Percentiles rank a stretch among this genome's conserved stretches.
Conservation (phyloP, 2,797 vertebrate genomes). For the Enteromius mattozi region DNA sequence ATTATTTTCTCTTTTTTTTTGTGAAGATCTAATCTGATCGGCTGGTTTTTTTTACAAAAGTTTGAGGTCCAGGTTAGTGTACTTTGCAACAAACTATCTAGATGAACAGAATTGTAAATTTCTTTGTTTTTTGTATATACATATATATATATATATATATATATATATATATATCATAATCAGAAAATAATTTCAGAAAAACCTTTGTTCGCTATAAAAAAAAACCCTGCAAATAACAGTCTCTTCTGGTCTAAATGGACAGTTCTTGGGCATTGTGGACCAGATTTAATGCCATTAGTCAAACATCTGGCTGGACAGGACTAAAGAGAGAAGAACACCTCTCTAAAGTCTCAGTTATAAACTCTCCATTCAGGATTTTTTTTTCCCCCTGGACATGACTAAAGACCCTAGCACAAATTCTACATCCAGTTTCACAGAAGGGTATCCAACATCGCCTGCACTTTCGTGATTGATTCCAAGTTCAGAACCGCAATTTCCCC, state of each 20-base stretch:
- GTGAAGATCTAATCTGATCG: not conserved
- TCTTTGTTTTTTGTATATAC: not conserved
- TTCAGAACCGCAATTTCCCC: slow-evolving; percentile 25
- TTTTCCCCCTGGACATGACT: not conserved
- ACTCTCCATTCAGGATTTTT: slow-evolving; percentile 24
- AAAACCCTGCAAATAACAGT: not conserved
- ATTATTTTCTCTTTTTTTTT: not conserved
- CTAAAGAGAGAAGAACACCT: slow-evolving; percentile 20
- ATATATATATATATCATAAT: not conserved
- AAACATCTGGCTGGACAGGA: not conserved
- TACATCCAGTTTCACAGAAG: slow-evolving; percentile 17
- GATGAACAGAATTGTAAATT: not conserved
- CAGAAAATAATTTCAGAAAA: not conserved
- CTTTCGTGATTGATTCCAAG: slow-evolving; percentile 26
- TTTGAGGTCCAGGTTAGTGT: not conserved
- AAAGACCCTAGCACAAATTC: not conserved
- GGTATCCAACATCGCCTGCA: slow-evolving; percentile 1
- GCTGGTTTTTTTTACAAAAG: not conserved
- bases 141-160: no score
- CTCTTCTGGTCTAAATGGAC: not conserved
- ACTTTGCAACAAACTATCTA: not conserved
- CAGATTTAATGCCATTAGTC: slow-evolving; percentile 3
- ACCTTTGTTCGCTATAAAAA: not conserved
- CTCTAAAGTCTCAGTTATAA: slow-evolving; percentile 2
- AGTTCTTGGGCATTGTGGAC: not conserved